Percentiles rank a stretch among this genome's conserved stretches.
These are phyloP conservation scores for Tryphoninae sp. DNA, from an alignment of 2,888 invertebrate species.

Conservation along the genomic window DNA sequence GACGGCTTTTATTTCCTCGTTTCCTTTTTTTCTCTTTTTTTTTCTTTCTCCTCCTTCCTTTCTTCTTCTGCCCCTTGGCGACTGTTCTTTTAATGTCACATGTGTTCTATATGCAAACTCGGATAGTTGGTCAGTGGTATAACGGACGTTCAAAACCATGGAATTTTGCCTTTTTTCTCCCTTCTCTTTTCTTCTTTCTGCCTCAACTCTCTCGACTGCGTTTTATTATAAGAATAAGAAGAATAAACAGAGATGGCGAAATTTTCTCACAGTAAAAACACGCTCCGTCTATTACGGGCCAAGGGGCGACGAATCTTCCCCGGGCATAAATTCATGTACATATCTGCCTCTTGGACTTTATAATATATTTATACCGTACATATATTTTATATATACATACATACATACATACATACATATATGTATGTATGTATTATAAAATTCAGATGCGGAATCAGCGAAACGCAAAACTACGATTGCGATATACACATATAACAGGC, in stretches of 20 bases:
- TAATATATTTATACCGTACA: neutral
- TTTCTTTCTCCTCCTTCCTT: constrained; percentile 7
- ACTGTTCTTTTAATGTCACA: constrained; percentile 43
- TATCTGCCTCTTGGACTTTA: neutral
- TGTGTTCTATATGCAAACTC: constrained; percentile 41
- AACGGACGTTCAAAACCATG: constrained; percentile 51
- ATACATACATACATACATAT: no score
- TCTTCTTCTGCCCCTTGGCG: constrained; percentile 2
- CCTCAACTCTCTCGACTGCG: constrained; percentile 21
- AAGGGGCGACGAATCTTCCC: constrained; percentile 49
- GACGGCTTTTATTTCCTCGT: constrained; percentile 46
- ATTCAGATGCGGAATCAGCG: constrained; percentile 56
- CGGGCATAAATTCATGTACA: neutral
- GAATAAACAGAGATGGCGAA: constrained; percentile 6
- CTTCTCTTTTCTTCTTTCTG: constrained; percentile 20
- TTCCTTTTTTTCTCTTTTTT: constrained; percentile 6
- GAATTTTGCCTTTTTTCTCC: constrained; percentile 53
- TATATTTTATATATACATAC: no score
- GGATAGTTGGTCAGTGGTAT: constrained; percentile 64
- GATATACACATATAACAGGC: constrained; percentile 68
- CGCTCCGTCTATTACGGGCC: constrained; percentile 61
- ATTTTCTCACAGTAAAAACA: constrained; percentile 51
- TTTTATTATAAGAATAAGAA: neutral
- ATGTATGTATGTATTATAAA: constrained; percentile 6
- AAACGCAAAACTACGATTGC: constrained; percentile 64